Conservation (phyloP, 2,797 vertebrate species). For the Anableps anableps region DNA sequence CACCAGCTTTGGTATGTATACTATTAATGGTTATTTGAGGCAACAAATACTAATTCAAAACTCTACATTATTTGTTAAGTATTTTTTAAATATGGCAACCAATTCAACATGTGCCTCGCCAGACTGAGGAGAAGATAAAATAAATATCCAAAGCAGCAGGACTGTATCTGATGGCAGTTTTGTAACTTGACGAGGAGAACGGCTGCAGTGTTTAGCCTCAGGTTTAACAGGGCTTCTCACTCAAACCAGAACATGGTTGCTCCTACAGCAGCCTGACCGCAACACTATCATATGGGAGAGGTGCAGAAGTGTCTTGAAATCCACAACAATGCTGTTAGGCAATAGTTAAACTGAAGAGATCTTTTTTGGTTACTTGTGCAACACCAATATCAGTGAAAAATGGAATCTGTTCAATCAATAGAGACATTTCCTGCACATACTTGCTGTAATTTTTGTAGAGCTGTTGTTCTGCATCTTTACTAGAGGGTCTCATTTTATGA, state of each 20-base stretch:
- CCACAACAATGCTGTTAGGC: neutral
- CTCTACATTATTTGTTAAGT: neutral
- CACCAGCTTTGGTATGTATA: neutral
- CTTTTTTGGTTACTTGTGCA: neutral
- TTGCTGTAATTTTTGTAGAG: neutral
- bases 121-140: neutral
- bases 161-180: neutral
- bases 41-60: neutral
- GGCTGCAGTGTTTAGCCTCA: neutral
- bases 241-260: neutral
- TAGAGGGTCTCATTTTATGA: neutral
- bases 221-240: neutral
- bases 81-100: neutral
- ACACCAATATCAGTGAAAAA: neutral
- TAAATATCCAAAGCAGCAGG: neutral
- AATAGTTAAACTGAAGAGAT: neutral
- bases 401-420: neutral
- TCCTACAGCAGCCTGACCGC: neutral
- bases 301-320: neutral
- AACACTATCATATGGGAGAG: neutral
- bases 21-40: neutral
- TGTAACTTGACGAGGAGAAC: neutral
- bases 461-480: neutral
- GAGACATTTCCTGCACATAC: neutral
- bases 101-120: neutral